phyloP scores from a whole-genome alignment of 1,140 invertebrate genomes.

The Drosophila nigromelanica region DNA sequence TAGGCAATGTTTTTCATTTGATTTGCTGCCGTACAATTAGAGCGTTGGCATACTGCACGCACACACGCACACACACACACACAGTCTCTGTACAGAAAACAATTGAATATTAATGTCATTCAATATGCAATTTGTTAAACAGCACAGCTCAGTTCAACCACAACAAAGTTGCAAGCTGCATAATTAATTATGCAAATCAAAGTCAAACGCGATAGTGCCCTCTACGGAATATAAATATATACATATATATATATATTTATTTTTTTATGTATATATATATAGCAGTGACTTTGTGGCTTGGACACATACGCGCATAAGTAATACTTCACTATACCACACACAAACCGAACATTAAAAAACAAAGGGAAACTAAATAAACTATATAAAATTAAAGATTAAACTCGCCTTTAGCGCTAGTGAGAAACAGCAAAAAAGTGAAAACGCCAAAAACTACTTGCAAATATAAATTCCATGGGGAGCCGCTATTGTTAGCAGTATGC shows the following conservation, averaged over 20 bases:
- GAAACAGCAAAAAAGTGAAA: not conserved
- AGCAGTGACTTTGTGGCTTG: not conserved
- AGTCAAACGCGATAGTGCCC: constrained; percentile 16
- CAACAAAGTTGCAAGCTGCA: constrained; percentile 24
- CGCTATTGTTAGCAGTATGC: constrained; percentile 25
- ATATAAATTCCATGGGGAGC: not conserved
- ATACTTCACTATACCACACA: not conserved
- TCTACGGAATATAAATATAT: constrained; percentile 35
- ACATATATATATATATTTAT: not conserved
- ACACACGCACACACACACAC: not conserved
- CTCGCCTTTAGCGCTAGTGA: not conserved
- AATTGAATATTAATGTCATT: constrained; percentile 46
- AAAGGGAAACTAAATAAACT: not conserved
- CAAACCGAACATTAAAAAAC: not conserved
- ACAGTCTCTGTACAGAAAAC: not conserved
- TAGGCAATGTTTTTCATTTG: constrained; percentile 21
- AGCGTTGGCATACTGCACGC: not conserved
- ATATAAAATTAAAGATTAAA: constrained; percentile 1
- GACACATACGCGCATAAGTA: not conserved
- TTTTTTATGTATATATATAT: too few relatives aligned
- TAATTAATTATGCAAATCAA: constrained; percentile 46
- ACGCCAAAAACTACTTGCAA: not conserved
- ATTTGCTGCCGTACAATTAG: not conserved
- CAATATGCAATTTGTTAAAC: constrained; percentile 35
- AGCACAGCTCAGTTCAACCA: constrained; percentile 6